Evolutionary conservation across 2,888 invertebrate species (phyloP).

Genomic region (Meiosimyza decipiens): DNA sequence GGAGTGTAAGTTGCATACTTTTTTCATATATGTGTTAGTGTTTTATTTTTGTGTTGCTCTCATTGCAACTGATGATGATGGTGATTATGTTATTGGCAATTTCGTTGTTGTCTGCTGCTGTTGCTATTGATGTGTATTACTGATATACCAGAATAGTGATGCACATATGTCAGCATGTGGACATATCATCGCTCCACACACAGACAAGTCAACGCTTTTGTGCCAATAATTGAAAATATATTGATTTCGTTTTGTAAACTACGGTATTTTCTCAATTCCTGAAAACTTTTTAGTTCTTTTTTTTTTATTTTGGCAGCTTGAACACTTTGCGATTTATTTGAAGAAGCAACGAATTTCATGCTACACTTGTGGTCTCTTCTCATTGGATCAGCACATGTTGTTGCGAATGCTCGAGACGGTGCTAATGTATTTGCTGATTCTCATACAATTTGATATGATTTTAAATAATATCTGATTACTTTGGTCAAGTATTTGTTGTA

Average conservation of each 20-base stretch:
- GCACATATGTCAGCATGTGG: background rate
- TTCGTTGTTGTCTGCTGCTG: background rate
- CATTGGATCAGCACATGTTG: constrained; percentile 52
- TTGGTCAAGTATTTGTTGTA: background rate
- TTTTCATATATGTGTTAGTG: too few species aligned
- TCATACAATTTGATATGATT: constrained; percentile 58
- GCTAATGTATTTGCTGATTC: constrained; percentile 52
- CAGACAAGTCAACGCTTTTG: background rate
- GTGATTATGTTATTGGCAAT: constrained; percentile 14
- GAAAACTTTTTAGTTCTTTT: background rate
- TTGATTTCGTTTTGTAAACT: constrained; percentile 21
- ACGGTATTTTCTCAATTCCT: background rate
- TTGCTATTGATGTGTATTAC: too few species aligned
- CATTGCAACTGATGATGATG: too few species aligned
- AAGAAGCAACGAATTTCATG: constrained; percentile 44
- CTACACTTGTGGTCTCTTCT: constrained; percentile 53
- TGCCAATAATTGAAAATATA: constrained; percentile 38
- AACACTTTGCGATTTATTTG: constrained; percentile 45
- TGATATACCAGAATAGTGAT: too few species aligned
- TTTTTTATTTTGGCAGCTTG: constrained; percentile 38
- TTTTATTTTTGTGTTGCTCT: too few species aligned
- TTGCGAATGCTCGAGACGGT: constrained; percentile 52
- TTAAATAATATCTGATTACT: constrained; percentile 41
- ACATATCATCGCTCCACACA: background rate
- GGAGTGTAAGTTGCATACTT: background rate